Conservation (phyloP, 1,140 invertebrate species). For the Pseudomyrmex flavicornis region DNA sequence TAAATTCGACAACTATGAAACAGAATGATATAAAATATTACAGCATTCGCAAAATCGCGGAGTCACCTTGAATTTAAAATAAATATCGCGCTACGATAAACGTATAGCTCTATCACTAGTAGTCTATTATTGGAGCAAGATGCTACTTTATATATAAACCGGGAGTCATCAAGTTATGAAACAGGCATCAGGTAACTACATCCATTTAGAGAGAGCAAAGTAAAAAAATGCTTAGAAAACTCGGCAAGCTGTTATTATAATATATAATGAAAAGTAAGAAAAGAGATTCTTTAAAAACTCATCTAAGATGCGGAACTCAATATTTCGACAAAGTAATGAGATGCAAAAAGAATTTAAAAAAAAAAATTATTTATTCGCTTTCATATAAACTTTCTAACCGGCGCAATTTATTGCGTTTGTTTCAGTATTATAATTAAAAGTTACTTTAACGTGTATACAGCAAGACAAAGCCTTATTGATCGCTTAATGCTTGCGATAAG, state of each 20-base stretch:
- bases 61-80: conserved; percentile 54
- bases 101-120: background rate
- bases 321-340: background rate
- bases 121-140: conserved; percentile 40
- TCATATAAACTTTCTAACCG: no score
- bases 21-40: background rate
- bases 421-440: no score
- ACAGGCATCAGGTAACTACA: background rate
- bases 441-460: no score
- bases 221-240: background rate
- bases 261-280: background rate
- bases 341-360: background rate
- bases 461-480: conserved; percentile 19
- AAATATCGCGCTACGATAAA: conserved; percentile 13
- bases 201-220: background rate
- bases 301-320: background rate
- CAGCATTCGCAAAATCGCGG: conserved; percentile 19
- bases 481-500: conserved; percentile 19
- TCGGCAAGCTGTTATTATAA: no score
- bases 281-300: background rate
- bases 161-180: conserved; percentile 37
- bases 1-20: background rate
- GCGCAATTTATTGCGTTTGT: no score
- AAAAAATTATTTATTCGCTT: no score
- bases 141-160: conserved; percentile 7